These are phyloP conservation scores for Mallateleia sp. DNA, from an alignment of 2,888 invertebrate species.

Conservation along the genomic window DNA sequence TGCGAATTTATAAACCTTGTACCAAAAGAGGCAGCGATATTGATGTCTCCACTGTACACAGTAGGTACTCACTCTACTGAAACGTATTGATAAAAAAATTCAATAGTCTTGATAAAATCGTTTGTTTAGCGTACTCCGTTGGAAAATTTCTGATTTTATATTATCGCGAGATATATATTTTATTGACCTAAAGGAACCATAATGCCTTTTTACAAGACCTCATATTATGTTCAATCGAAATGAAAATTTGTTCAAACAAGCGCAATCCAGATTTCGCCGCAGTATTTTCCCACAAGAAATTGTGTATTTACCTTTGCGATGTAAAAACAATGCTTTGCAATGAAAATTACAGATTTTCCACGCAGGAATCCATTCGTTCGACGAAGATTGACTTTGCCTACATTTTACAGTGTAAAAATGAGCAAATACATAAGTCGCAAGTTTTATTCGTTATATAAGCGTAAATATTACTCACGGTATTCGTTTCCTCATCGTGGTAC, in stretches of 20 bases:
- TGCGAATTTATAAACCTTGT: conserved; percentile 66
- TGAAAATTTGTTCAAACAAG: conserved; percentile 38
- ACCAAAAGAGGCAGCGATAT: conserved; percentile 51
- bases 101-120: conserved; percentile 61
- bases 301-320: background rate
- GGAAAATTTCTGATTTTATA: conserved; percentile 40
- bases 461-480: conserved; percentile 71
- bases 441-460: conserved; percentile 54
- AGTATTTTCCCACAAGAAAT: conserved; percentile 1
- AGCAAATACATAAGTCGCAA: conserved; percentile 57
- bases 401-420: conserved; percentile 7
- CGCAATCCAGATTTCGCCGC: background rate
- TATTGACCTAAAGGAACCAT: conserved; percentile 35
- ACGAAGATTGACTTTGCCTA: conserved; percentile 18
- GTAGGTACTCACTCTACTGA: conserved; percentile 36
- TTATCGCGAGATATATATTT: conserved; percentile 31
- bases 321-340: background rate
- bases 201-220: conserved; percentile 36
- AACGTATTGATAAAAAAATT: conserved; percentile 52
- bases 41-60: conserved; percentile 58
- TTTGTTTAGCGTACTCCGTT: conserved; percentile 50
- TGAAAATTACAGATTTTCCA: background rate
- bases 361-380: background rate
- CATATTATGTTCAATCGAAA: conserved; percentile 31
- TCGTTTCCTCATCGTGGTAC: conserved; percentile 76